These are phyloP conservation scores for Onchidella celtica DNA, from an alignment of 2,888 invertebrate genomes.

Conservation along the genomic window DNA sequence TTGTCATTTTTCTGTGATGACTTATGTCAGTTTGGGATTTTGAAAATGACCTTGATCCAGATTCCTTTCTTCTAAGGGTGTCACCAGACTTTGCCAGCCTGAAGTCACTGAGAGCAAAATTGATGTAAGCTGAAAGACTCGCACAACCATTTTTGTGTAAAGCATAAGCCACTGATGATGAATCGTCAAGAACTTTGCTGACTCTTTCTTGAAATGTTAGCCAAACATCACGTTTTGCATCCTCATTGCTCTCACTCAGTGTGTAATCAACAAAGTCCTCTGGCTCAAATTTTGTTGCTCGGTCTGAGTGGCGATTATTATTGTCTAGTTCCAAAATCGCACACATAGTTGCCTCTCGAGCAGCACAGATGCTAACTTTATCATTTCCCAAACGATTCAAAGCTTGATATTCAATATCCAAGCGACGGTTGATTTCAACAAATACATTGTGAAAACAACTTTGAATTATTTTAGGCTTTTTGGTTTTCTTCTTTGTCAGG, in stretches of 20 bases:
- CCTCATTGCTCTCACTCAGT: neutral
- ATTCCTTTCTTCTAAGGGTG: neutral
- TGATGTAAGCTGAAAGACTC: constrained; percentile 2
- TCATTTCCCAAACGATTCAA: constrained; percentile 19
- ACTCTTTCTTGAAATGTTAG: constrained; percentile 47
- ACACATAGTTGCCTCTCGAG: constrained; percentile 36
- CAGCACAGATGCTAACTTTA: constrained; percentile 44
- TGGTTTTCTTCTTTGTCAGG: constrained; percentile 21
- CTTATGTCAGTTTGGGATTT: neutral
- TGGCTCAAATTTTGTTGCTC: constrained; percentile 41
- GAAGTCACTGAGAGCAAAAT: constrained; percentile 47
- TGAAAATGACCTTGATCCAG: too few species aligned
- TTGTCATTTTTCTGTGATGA: neutral
- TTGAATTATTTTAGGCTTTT: neutral
- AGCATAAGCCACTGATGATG: neutral
- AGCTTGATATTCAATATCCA: constrained; percentile 5
- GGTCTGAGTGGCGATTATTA: constrained; percentile 28
- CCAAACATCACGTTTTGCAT: constrained; percentile 32
- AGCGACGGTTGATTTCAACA: constrained; percentile 33
- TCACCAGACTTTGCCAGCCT: neutral
- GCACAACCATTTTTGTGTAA: constrained; percentile 30
- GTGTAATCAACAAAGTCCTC: constrained; percentile 40
- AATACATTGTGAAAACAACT: constrained; percentile 48
- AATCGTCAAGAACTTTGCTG: constrained; percentile 11
- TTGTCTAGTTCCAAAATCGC: constrained; percentile 30